Evolutionary conservation across 2,797 vertebrate genomes (phyloP).

Genomic region (Helarctos malayanus): DNA sequence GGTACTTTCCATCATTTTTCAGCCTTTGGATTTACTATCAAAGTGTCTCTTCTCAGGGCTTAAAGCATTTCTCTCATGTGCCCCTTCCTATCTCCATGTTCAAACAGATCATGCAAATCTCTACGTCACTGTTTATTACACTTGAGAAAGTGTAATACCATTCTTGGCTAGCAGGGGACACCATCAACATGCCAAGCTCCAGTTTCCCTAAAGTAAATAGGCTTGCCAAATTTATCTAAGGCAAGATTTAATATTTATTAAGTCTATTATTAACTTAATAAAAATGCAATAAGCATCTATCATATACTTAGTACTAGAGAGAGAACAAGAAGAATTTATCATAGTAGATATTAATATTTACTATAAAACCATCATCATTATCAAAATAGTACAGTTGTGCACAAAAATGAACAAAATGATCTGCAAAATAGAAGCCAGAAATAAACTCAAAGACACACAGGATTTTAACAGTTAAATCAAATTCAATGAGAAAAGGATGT

Average conservation of each 20-base stretch:
- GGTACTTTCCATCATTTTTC: background rate
- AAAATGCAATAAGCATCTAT: background rate
- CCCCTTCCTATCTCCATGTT: background rate
- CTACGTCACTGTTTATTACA: background rate
- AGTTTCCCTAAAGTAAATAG: background rate
- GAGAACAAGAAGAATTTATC: background rate
- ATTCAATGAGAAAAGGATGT: background rate
- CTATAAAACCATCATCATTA: background rate
- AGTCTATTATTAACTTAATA: background rate
- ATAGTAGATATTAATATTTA: background rate
- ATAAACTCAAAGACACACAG: background rate
- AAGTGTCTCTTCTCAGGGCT: background rate
- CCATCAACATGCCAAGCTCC: background rate
- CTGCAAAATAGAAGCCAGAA: background rate
- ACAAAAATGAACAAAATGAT: constrained; percentile 19
- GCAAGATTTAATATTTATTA: constrained; percentile 30
- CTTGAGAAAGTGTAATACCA: constrained; percentile 10
- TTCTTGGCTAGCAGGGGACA: background rate
- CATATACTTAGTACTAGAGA: background rate
- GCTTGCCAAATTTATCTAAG: background rate
- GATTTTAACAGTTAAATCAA: constrained; percentile 12
- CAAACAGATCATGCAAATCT: background rate
- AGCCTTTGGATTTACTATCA: background rate
- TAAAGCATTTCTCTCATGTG: background rate
- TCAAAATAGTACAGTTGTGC: background rate